phyloP scores from a whole-genome alignment of 2,888 invertebrate genomes.

The Harpagoxenus sublaevis region DNA sequence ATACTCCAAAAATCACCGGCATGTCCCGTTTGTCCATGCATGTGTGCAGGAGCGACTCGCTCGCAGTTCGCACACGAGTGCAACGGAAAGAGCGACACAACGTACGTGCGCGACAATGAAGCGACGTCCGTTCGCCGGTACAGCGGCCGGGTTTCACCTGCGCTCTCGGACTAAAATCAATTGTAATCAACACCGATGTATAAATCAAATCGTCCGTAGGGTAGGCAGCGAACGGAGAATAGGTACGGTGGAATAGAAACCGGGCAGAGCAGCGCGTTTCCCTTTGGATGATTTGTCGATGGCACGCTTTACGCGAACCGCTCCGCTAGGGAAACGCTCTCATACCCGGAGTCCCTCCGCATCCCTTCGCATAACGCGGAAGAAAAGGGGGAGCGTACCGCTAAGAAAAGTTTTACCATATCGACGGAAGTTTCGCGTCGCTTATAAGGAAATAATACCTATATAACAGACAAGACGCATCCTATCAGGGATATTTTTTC shows the following conservation, averaged over 20 bases:
- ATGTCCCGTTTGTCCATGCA: background rate
- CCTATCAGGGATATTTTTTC: background rate
- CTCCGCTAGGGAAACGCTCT: conserved; percentile 48
- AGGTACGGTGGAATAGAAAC: conserved; percentile 63
- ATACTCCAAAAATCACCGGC: conserved; percentile 26
- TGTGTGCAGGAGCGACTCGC: background rate
- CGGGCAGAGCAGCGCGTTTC: conserved; percentile 69
- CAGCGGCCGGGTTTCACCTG: conserved; percentile 54
- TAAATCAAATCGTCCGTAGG: conserved; percentile 79
- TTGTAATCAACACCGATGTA: conserved; percentile 80
- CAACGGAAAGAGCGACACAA: conserved; percentile 42
- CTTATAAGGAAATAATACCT: conserved; percentile 45
- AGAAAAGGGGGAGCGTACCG: background rate
- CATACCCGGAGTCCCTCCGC: conserved; percentile 41
- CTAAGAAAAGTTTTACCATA: conserved; percentile 59
- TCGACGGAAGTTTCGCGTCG: conserved; percentile 33
- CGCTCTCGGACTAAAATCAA: conserved; percentile 78
- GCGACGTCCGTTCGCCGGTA: conserved; percentile 36
- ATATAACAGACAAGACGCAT: background rate
- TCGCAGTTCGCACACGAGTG: background rate
- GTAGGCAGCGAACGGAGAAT: conserved; percentile 55
- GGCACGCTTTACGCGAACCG: conserved; percentile 69
- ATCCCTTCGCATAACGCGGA: conserved; percentile 41
- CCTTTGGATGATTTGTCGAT: conserved; percentile 77
- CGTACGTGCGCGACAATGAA: conserved; percentile 53